Base-by-base conservation (phyloP, 2,113 vertebrate genomes). In the Cathartes aura region DNA sequence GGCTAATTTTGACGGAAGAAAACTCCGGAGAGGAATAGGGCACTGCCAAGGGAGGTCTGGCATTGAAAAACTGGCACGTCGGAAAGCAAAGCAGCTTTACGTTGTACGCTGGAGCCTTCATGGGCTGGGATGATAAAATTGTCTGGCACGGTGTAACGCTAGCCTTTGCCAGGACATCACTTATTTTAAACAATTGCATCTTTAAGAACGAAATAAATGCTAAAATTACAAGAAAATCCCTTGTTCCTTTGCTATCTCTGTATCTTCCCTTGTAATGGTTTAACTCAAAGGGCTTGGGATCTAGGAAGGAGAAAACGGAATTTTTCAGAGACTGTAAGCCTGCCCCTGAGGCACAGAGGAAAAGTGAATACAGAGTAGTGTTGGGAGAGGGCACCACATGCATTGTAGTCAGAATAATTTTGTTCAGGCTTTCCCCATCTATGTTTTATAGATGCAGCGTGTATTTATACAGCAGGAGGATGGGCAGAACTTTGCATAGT, bases 51-150 rank as follows among this genome's bases (percentile, higher is more conserved):
- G 23, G 45, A 90, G 34, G 48, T n/a, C 58, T 82, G 74, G 64
- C 73, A 23, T 12, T 48, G 59, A 56, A 66, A 83, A 91, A 29
- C 36, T 22, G 72, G 91, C 87, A 7, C 3, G 86, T 26, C 30
- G 8, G 59, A 91, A 85, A 80, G 96, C 24, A 93, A 94, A 97
- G 91, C 75, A 5, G 79, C 82, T 96, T 95, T 82, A 63, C 24
- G n/a, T 40, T 53, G 73, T 53, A 15, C 55, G 2, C 75, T 53
- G 59, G 85, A 96, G 91, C 88, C 84, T 85, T 93, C 45, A 4
- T 88, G 94, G 85, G 72, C 78, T 66, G 76, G 50, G 85, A 29
- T 92, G 96, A 96, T 96, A 97, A 97, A 96, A 89, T n/a, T 89
- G 63, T 58, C 87, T 97, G 96, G 95, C 91, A 67, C 4, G 0